These are phyloP conservation scores for Aphidius colemani DNA, from an alignment of 2,888 invertebrate genomes.

Conservation along the genomic window DNA sequence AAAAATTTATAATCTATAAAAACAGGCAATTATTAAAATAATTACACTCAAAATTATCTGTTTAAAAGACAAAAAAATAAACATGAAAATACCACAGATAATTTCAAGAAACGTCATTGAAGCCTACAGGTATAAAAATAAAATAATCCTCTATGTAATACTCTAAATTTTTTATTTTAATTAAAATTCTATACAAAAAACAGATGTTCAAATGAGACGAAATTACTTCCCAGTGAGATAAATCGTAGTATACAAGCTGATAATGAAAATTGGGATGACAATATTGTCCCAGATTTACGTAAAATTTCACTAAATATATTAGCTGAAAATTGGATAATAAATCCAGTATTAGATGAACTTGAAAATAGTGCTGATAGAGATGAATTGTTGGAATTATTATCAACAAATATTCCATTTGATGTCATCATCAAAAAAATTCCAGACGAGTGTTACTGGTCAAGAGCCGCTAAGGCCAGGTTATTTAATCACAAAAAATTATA, in stretches of 20 bases:
- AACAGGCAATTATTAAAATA: too few relatives aligned
- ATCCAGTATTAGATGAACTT: slow-evolving; percentile 64
- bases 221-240: slow-evolving; percentile 38
- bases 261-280: slow-evolving; percentile 46
- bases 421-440: slow-evolving; percentile 50
- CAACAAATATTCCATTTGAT: slow-evolving; percentile 66
- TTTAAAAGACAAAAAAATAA: background rate
- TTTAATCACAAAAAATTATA: background rate
- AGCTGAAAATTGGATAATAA: slow-evolving; percentile 51
- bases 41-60: background rate
- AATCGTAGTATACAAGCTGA: slow-evolving; percentile 45
- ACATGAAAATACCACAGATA: slow-evolving; percentile 48
- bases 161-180: background rate
- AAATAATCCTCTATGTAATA: background rate
- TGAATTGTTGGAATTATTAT: slow-evolving; percentile 66
- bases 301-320: slow-evolving; percentile 44
- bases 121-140: slow-evolving; percentile 43
- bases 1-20: too few relatives aligned
- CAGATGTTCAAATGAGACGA: slow-evolving; percentile 50
- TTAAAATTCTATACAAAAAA: background rate
- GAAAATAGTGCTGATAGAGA: slow-evolving; percentile 65
- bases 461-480: slow-evolving; percentile 59
- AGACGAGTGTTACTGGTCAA: slow-evolving; percentile 71
- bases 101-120: slow-evolving; percentile 43
- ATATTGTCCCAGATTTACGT: slow-evolving; percentile 43